Evolutionary conservation across 2,113 vertebrate genomes (phyloP).

Genomic region (Seriola quinqueradiata): DNA sequence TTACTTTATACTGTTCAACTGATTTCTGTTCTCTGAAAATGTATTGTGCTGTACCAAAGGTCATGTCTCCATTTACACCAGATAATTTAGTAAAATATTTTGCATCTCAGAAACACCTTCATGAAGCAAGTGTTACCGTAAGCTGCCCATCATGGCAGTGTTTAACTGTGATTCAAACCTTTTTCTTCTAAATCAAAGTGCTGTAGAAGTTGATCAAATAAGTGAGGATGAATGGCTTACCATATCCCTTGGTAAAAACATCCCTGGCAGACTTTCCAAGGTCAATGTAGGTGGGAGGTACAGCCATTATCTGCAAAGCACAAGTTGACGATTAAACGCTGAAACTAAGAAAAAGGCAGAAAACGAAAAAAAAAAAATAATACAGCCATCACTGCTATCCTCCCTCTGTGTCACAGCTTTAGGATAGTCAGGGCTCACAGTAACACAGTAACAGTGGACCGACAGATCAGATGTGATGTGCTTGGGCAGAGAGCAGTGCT

Average conservation of each 20-base stretch:
- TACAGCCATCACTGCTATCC: neutral
- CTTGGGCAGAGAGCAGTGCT: neutral
- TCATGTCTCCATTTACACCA: neutral
- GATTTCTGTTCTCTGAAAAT: neutral
- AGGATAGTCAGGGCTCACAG: neutral
- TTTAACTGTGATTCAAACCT: neutral
- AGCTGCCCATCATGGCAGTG: too few species aligned
- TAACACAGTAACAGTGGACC: slow-evolving; percentile 4
- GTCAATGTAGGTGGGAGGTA: slow-evolving; percentile 94
- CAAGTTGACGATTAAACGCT: neutral
- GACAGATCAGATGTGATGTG: slow-evolving; percentile 35
- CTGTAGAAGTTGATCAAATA: neutral
- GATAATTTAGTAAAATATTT: neutral
- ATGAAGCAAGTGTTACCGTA: too few species aligned
- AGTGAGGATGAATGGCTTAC: slow-evolving; percentile 78
- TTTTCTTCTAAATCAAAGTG: neutral
- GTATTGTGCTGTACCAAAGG: neutral
- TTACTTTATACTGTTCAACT: neutral
- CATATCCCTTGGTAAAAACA: slow-evolving; percentile 97
- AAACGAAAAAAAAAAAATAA: neutral
- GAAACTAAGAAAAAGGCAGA: neutral
- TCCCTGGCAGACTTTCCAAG: slow-evolving; percentile 96
- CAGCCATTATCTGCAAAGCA: slow-evolving; percentile 90
- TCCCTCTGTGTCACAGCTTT: slow-evolving; percentile 1
- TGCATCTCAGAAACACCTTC: neutral